These are phyloP conservation scores for Uloborus plumipes DNA, from an alignment of 2,888 invertebrate species.

Conservation along the genomic window DNA sequence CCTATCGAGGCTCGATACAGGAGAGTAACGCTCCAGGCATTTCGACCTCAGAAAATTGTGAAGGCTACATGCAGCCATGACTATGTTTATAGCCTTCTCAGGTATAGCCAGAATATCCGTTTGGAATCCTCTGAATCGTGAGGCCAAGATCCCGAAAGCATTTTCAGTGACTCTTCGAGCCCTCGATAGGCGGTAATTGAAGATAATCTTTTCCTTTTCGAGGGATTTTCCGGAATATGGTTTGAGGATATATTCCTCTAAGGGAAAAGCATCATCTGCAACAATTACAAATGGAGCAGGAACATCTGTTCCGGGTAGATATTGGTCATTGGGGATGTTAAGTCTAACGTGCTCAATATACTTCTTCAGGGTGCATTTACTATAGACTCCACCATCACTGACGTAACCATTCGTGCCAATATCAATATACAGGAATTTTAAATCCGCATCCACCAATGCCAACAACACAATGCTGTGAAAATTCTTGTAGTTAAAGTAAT, in stretches of 20 bases:
- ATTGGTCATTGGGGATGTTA: background rate
- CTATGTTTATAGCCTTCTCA: no score
- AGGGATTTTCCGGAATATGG: background rate
- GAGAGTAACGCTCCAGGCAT: no score
- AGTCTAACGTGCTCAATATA: no score
- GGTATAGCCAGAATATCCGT: background rate
- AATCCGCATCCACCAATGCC: background rate
- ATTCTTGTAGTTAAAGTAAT: background rate
- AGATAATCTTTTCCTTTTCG: background rate
- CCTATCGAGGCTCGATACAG: no score
- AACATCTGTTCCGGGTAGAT: background rate
- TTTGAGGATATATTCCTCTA: background rate
- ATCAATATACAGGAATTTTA: background rate
- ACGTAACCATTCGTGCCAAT: background rate
- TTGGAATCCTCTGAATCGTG: background rate
- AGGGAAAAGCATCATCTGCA: conserved; percentile 10
- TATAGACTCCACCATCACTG: background rate
- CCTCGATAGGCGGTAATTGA: conserved; percentile 3
- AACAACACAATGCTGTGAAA: background rate
- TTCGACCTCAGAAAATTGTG: no score
- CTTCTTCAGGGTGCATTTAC: background rate
- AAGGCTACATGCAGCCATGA: no score
- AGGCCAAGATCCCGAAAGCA: background rate
- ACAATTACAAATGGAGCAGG: background rate
- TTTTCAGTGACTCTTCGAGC: conserved; percentile 1